Conservation (phyloP, 2,888 invertebrate species). For the Thecocarcelia acutangulata region DNA sequence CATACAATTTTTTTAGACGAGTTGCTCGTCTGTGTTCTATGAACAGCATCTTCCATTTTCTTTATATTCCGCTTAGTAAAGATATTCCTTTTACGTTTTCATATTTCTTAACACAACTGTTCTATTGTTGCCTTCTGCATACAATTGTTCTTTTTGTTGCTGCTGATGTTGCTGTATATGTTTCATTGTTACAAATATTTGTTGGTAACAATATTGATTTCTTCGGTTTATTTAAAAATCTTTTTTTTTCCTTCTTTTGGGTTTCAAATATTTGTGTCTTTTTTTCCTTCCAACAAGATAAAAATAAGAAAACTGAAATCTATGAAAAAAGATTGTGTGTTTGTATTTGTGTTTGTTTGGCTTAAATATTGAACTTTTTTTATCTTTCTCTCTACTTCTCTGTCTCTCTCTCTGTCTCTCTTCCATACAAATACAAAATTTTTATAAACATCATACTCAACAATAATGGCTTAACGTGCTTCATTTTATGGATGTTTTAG, state of each 20-base stretch:
- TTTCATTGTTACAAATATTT: constrained; percentile 62
- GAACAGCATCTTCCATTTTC: no score
- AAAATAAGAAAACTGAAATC: constrained; percentile 33
- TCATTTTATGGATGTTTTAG: constrained; percentile 7
- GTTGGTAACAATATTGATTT: constrained; percentile 63
- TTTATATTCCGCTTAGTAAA: no score
- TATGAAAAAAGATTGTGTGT: background rate
- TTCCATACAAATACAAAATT: constrained; percentile 37
- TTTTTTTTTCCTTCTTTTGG: constrained; percentile 16
- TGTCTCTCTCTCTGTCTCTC: no score
- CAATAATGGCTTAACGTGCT: constrained; percentile 57
- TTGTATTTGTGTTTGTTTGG: constrained; percentile 16
- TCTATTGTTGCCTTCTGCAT: background rate
- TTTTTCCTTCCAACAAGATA: constrained; percentile 4
- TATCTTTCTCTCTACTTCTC: background rate
- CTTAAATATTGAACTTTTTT: constrained; percentile 46
- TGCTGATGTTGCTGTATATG: constrained; percentile 14
- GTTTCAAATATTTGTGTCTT: constrained; percentile 30
- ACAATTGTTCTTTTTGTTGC: constrained; percentile 38
- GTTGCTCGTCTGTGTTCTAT: no score
- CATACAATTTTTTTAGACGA: no score
- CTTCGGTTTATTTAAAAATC: constrained; percentile 52
- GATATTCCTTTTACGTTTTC: constrained; percentile 12
- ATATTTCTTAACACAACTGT: constrained; percentile 39
- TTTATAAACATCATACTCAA: constrained; percentile 40